Conservation (phyloP, 2,888 invertebrate genomes). For the Drosophila niveifrons region DNA sequence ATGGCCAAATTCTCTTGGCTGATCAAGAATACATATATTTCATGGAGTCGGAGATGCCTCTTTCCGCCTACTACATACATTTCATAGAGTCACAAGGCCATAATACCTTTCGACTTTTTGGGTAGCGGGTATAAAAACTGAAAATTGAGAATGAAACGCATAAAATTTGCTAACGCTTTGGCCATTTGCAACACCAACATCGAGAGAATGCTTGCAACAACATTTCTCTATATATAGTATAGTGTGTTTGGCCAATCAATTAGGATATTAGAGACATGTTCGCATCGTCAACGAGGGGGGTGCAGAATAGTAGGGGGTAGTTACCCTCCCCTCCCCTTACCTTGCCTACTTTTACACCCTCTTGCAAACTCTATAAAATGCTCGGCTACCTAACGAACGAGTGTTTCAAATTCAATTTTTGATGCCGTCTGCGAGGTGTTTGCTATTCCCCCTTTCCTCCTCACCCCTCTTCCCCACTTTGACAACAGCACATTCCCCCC, state of each 20-base stretch:
- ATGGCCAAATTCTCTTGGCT: too few species aligned
- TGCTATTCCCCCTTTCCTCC: neutral
- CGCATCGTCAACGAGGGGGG: conserved; percentile 30
- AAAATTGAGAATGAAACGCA: conserved; percentile 38
- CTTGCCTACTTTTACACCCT: conserved; percentile 16
- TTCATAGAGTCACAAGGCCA: too few species aligned
- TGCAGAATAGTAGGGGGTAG: neutral
- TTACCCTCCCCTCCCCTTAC: neutral
- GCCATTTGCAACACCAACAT: conserved; percentile 25
- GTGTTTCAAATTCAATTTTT: conserved; percentile 50
- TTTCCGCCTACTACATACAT: too few species aligned
- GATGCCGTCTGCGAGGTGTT: conserved; percentile 19
- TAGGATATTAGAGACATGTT: conserved; percentile 62
- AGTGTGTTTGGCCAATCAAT: conserved; percentile 67
- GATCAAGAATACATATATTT: too few species aligned
- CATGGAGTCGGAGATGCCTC: too few species aligned
- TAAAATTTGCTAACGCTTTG: conserved; percentile 36
- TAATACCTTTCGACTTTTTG: too few species aligned
- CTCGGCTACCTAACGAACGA: neutral
- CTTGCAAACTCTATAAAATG: neutral
- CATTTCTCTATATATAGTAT: conserved; percentile 20
- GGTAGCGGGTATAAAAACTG: conserved; percentile 1
- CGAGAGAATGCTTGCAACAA: conserved; percentile 29
- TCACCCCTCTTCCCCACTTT: neutral
- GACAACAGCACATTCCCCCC: too few species aligned